Conservation (phyloP, 2,113 vertebrate genomes). For the Irena cyanogastra region DNA sequence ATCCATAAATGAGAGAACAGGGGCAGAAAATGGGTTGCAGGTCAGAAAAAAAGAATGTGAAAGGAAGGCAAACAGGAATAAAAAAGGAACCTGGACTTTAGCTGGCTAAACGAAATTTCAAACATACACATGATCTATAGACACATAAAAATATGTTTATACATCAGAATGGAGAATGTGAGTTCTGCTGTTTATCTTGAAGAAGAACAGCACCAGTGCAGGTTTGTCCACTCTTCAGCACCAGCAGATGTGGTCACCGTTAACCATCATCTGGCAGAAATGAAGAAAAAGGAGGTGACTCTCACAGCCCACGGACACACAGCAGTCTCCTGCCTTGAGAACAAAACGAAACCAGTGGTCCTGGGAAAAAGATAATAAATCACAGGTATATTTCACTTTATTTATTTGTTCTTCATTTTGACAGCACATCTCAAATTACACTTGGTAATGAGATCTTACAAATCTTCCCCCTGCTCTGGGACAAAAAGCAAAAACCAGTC, state of each 20-base stretch:
- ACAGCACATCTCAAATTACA: conserved; percentile 18
- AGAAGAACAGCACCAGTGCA: not conserved
- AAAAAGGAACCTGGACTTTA: not conserved
- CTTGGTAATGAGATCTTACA: conserved; percentile 19
- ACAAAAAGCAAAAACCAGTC: conserved; percentile 27
- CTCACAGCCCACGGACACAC: not conserved
- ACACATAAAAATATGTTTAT: not conserved
- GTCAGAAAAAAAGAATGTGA: not conserved
- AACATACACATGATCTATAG: not conserved
- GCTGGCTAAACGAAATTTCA: not conserved
- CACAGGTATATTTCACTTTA: not conserved
- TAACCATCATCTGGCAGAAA: not conserved
- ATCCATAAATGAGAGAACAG: not conserved
- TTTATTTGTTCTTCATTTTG: conserved; percentile 51
- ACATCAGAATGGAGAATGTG: not conserved
- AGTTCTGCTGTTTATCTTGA: not conserved
- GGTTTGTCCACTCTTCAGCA: not conserved
- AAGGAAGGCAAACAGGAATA: not conserved
- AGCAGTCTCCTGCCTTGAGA: not conserved
- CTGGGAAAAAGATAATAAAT: not conserved
- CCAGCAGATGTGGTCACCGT: not conserved
- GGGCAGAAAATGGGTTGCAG: not conserved
- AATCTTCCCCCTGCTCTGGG: conserved; percentile 4
- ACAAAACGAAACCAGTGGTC: not conserved
- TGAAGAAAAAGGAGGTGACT: not conserved